These are phyloP conservation scores for Onychorhynchus coronatus DNA, from an alignment of 2,113 vertebrate genomes.

Conservation along the genomic window DNA sequence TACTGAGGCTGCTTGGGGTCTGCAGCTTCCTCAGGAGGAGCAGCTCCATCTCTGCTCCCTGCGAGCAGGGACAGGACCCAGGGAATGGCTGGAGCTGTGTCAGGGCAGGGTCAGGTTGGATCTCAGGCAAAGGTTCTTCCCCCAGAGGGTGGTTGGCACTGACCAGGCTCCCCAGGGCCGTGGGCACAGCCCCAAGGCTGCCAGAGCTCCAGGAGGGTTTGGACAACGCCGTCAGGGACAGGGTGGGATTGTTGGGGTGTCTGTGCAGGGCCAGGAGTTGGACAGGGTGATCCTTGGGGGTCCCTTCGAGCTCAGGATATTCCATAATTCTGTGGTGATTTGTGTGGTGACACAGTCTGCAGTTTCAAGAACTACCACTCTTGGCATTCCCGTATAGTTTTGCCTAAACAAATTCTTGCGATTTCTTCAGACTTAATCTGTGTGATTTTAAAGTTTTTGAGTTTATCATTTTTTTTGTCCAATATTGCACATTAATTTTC, in stretches of 20 bases:
- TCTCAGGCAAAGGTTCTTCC: not conserved
- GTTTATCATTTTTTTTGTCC: not conserved
- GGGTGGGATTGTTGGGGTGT: not conserved
- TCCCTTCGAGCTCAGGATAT: not conserved
- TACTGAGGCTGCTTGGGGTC: not conserved
- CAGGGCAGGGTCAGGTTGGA: fast-evolving
- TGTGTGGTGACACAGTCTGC: not conserved
- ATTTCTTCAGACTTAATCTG: not conserved
- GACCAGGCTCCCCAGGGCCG: not conserved
- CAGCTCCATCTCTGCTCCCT: not conserved
- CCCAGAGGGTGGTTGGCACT: not conserved
- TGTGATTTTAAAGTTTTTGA: not conserved
- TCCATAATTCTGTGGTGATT: not conserved
- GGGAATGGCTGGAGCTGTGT: not conserved
- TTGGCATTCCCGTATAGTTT: not conserved
- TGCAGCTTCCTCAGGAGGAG: not conserved
- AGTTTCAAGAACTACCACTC: not conserved
- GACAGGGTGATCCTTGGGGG: not conserved
- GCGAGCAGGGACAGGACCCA: not conserved
- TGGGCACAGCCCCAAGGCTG: not conserved
- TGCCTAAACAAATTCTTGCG: not conserved
- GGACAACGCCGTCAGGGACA: not conserved
- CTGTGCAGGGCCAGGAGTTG: not conserved
- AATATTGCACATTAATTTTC: not conserved
- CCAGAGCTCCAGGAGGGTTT: not conserved